These are phyloP conservation scores for Xiphorhynchus elegans DNA, from an alignment of 2,113 vertebrate species.

Conservation along the genomic window DNA sequence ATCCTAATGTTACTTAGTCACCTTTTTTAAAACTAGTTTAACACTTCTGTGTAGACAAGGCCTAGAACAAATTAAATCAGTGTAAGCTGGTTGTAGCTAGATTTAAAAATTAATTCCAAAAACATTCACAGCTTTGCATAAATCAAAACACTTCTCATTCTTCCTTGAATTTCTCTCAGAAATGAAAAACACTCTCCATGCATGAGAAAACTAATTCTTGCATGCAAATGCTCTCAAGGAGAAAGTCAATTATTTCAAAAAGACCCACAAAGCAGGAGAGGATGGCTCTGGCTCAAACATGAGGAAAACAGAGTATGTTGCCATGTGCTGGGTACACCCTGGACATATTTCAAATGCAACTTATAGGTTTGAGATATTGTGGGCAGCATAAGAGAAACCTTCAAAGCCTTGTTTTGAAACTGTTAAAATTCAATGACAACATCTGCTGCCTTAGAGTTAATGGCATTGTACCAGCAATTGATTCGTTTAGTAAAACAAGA, in stretches of 20 bases:
- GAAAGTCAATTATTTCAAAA: slow-evolving; percentile 35
- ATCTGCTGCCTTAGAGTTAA: background rate
- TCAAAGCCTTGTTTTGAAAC: background rate
- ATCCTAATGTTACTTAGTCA: background rate
- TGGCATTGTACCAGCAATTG: background rate
- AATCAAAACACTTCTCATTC: slow-evolving; percentile 38
- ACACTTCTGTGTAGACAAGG: background rate
- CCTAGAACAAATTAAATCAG: background rate
- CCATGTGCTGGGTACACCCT: background rate
- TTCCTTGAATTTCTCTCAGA: slow-evolving; percentile 31
- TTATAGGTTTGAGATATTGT: background rate
- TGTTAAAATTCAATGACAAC: background rate
- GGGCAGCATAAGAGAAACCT: background rate
- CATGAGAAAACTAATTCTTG: slow-evolving; percentile 47
- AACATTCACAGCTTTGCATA: slow-evolving; percentile 45
- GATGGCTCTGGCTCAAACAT: background rate
- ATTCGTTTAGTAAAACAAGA: background rate
- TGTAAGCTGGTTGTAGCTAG: slow-evolving; percentile 5
- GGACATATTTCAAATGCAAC: background rate
- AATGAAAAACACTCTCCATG: slow-evolving; percentile 17
- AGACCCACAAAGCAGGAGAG: background rate
- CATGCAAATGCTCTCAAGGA: slow-evolving; percentile 22
- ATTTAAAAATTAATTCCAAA: slow-evolving; percentile 53
- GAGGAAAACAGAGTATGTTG: background rate
- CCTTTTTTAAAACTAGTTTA: background rate